Percentiles rank a stretch among this genome's conserved stretches.
phyloP scores from a whole-genome alignment of 2,797 vertebrate genomes.

The Cheirogaleus major region DNA sequence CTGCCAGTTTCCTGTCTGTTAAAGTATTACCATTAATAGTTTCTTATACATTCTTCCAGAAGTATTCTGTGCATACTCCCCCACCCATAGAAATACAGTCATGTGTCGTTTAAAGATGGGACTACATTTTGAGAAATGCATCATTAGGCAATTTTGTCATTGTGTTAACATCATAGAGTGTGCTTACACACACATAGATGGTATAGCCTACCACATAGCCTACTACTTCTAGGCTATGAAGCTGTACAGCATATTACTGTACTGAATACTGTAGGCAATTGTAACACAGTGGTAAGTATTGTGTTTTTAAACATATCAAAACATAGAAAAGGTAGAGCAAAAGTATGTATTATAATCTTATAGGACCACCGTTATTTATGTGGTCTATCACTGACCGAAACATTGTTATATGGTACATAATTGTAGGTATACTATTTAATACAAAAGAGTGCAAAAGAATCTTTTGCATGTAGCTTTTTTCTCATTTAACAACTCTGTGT shows the following conservation, averaged over 20 bases:
- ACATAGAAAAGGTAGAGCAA: background rate
- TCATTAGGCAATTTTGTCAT: background rate
- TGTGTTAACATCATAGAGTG: background rate
- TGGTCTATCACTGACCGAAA: background rate
- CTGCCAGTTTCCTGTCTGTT: conserved; percentile 22
- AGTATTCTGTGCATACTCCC: background rate
- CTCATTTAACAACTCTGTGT: background rate
- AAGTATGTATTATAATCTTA: background rate
- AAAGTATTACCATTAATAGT: background rate
- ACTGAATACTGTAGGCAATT: background rate
- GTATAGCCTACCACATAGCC: background rate
- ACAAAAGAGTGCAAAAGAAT: background rate
- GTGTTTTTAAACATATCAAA: background rate
- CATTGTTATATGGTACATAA: background rate
- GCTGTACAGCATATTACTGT: background rate
- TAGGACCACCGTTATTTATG: background rate
- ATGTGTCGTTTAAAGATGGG: background rate
- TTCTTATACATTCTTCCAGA: background rate
- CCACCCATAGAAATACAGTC: background rate
- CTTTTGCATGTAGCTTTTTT: background rate
- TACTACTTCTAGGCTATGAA: background rate
- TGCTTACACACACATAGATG: background rate
- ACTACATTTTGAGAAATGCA: background rate
- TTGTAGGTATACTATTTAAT: background rate
- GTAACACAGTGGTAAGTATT: background rate